phyloP scores from a whole-genome alignment of 2,888 invertebrate genomes.

The Agonopterix alstromeriana region DNA sequence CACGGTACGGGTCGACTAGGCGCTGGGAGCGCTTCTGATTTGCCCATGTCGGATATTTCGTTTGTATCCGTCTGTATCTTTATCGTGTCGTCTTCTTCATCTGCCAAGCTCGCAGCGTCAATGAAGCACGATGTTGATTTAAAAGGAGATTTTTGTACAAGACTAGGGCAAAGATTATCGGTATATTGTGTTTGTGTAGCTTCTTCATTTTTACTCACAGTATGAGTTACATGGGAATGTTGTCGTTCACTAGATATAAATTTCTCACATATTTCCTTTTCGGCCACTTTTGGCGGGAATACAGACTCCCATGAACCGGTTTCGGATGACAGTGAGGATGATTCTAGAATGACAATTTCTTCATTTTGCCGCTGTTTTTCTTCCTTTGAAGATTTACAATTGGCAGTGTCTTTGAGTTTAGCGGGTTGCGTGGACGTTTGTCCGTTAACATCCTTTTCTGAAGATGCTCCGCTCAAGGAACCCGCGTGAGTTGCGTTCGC shows the following conservation, averaged over 20 bases:
- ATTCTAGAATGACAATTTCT: slow-evolving; percentile 78
- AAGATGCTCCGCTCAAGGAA: slow-evolving; percentile 18
- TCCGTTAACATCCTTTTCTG: slow-evolving; percentile 24
- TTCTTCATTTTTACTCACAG: slow-evolving; percentile 25
- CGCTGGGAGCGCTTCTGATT: slow-evolving; percentile 23
- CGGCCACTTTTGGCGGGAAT: slow-evolving; percentile 62
- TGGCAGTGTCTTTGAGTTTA: slow-evolving; percentile 26
- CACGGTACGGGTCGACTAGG: slow-evolving; percentile 49
- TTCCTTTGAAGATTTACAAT: slow-evolving; percentile 61
- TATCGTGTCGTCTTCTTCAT: slow-evolving; percentile 77
- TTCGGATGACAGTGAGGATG: slow-evolving; percentile 79
- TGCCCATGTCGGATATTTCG: slow-evolving; percentile 9
- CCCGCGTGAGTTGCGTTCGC: slow-evolving; percentile 16
- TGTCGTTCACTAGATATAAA: slow-evolving; percentile 56
- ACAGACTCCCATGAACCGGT: slow-evolving; percentile 81
- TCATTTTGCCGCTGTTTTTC: slow-evolving; percentile 79
- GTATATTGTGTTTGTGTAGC: slow-evolving; percentile 14
- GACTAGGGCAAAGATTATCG: slow-evolving; percentile 27
- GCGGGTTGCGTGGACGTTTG: slow-evolving; percentile 17
- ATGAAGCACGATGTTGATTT: slow-evolving; percentile 80
- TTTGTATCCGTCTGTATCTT: slow-evolving; percentile 15
- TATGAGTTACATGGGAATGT: neutral
- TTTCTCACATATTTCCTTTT: slow-evolving; percentile 59
- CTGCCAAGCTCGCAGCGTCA: slow-evolving; percentile 84
- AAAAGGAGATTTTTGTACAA: slow-evolving; percentile 33